Conservation (phyloP, 2,888 invertebrate species). For the Tetranychus piercei region DNA sequence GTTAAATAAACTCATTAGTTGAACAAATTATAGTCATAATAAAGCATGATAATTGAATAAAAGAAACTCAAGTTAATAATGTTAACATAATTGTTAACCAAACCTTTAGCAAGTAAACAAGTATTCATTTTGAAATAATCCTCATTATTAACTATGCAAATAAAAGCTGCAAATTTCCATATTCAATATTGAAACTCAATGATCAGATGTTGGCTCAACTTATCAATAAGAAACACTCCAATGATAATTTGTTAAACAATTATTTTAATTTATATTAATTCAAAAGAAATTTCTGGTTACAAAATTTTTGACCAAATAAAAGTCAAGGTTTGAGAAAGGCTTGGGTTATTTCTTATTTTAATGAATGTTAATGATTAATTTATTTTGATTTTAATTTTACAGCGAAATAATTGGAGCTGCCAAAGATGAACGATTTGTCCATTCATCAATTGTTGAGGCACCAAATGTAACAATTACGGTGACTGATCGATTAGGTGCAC, state of each 20-base stretch:
- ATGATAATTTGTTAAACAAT: too few species aligned
- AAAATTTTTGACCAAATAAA: neutral
- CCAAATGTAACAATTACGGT: conserved; percentile 72
- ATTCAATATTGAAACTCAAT: too few species aligned
- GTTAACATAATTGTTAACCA: neutral
- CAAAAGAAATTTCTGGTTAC: too few species aligned
- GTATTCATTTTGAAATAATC: too few species aligned
- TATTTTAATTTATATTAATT: too few species aligned
- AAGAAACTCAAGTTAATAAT: neutral
- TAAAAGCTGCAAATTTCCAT: too few species aligned
- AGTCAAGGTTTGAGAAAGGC: too few species aligned
- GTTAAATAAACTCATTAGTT: conserved; percentile 1
- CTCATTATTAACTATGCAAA: too few species aligned
- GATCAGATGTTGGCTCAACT: too few species aligned
- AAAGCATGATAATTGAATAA: neutral
- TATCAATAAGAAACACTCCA: too few species aligned
- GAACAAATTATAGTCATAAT: neutral
- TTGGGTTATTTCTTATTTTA: neutral
- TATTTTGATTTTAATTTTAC: neutral
- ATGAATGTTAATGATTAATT: neutral
- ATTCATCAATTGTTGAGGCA: conserved; percentile 75
- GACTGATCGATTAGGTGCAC: conserved; percentile 54
- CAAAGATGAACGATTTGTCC: conserved; percentile 45
- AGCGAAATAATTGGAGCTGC: conserved; percentile 2
- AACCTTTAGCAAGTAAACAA: too few species aligned